Base-by-base conservation (phyloP, 2,888 invertebrate genomes). In the Thera obeliscata region DNA sequence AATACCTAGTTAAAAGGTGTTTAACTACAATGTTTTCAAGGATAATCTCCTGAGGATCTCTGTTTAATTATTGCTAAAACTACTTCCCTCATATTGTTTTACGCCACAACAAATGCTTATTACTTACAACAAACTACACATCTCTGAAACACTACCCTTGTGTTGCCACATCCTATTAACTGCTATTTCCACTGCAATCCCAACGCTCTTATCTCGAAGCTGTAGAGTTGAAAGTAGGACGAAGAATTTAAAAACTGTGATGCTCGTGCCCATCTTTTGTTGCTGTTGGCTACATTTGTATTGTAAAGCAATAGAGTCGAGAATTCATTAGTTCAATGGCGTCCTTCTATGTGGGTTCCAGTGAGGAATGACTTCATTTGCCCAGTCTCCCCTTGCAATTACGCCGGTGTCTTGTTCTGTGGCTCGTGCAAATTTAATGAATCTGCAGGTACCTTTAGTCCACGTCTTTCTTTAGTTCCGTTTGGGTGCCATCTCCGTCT, bases 401-500 rank as follows among this genome's bases (percentile, higher is more conserved):
- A 87, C 76, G 73, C 67, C 73, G 72, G 83, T 72, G 81, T 85
- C 81, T 78, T 83, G 81, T 83, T 85, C 77, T 81, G 80, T 78
- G 78, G 77, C 72, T 81, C 86, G 87, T 81, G 85, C 81, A 81
- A 86, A 87, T 87, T 88, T 89, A 89, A 88, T 84, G 87, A 84
- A 71, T 68, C 71, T 63, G 68, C 74, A 73, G 72, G 71, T 73
- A 71, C 70, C 49, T 49, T 57, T 57, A 61, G 68, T 68, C 61
- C 67, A 61, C 35, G 69, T 66, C 74, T 75, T 71, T 75, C 72
- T 74, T 74, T 72, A 68, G 71, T 67, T 70, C 64, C 67, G 64
- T 66, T 64, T 70, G 63, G 61, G 35, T 64, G 43, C 49, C 8
- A 35, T 38, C 55, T 65, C 38, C 48, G 60, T 58, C 43, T 50